Conservation (phyloP, 2,797 vertebrate genomes). For the Melopsittacus undulatus region DNA sequence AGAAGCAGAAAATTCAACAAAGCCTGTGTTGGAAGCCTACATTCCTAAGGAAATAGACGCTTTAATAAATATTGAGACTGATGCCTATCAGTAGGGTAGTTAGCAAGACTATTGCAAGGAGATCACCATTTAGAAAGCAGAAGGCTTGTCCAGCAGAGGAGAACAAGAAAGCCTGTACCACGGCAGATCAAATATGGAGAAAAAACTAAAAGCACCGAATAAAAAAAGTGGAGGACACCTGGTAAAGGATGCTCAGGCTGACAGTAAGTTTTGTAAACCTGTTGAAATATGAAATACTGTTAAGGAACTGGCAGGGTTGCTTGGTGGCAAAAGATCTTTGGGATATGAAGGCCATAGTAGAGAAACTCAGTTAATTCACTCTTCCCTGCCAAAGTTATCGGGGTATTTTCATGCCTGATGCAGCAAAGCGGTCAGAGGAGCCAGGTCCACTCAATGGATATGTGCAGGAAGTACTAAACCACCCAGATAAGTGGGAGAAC, state of each 20-base stretch:
- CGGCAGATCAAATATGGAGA: background rate
- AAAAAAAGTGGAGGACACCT: background rate
- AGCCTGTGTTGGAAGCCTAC: background rate
- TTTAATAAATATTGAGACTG: background rate
- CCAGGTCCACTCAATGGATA: background rate
- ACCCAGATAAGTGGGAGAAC: background rate
- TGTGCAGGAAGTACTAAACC: background rate
- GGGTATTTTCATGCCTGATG: background rate
- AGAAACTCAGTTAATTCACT: background rate
- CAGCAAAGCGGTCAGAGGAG: background rate
- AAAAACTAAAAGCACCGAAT: background rate
- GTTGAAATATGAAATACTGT: background rate
- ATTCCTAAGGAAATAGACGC: background rate
- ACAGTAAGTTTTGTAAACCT: background rate
- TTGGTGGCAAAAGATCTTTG: background rate
- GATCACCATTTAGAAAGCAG: background rate
- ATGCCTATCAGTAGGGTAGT: background rate
- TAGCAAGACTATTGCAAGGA: background rate
- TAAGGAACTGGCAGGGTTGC: background rate
- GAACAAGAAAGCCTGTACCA: background rate
- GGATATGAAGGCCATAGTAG: background rate
- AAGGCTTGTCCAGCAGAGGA: background rate
- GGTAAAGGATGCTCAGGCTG: background rate
- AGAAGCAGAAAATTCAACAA: background rate
- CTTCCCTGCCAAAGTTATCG: accelerated